Conservation (phyloP, 2,888 invertebrate species). For the Dynastes tityus region DNA sequence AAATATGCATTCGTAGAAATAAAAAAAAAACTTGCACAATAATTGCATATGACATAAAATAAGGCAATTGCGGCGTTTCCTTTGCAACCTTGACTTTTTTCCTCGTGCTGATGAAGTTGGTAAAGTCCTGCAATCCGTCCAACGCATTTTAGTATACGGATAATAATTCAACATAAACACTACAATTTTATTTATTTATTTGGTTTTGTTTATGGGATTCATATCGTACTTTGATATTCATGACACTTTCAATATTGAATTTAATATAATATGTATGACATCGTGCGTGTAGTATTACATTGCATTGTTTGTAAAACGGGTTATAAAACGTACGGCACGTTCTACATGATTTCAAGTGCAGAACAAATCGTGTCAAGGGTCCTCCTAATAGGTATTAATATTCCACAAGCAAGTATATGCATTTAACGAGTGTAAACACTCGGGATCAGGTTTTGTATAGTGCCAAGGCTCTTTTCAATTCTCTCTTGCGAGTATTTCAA, state of each 20-base stretch:
- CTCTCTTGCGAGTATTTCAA: background rate
- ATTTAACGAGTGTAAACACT: background rate
- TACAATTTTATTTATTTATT: too few relatives aligned
- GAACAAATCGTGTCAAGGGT: conserved; percentile 1
- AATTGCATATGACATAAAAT: conserved; percentile 15
- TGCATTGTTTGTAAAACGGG: too few relatives aligned
- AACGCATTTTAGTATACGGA: background rate
- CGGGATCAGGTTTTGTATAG: background rate
- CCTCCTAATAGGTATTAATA: background rate
- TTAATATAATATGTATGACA: too few relatives aligned
- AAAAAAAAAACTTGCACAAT: conserved; percentile 12
- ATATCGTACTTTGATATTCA: too few relatives aligned
- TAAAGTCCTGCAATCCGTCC: background rate
- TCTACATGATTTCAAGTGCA: too few relatives aligned
- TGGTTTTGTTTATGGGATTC: too few relatives aligned
- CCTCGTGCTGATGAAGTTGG: background rate
- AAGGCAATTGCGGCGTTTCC: background rate
- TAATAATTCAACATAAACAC: background rate
- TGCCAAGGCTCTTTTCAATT: background rate
- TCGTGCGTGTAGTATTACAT: too few relatives aligned
- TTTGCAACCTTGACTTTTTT: background rate
- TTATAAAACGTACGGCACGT: too few relatives aligned
- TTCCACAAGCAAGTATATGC: background rate
- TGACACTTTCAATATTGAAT: too few relatives aligned
- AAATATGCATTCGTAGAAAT: background rate